Evolutionary conservation across 2,113 vertebrate species (phyloP).

Genomic region (Canis aureus): DNA sequence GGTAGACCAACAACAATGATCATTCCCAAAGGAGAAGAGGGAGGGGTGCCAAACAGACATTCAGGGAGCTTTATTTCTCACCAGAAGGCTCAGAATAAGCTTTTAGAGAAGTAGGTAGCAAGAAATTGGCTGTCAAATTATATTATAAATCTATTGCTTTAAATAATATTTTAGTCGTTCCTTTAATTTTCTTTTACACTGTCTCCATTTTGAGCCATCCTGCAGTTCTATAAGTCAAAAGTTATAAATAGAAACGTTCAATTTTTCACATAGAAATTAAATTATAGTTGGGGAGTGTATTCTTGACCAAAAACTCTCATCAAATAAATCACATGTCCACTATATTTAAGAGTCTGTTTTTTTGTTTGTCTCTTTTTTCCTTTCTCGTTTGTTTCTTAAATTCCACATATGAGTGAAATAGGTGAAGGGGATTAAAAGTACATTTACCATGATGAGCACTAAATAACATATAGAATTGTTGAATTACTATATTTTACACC

Average conservation of each 20-base stretch:
- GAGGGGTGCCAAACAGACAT: neutral
- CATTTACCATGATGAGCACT: neutral
- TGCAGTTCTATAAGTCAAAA: neutral
- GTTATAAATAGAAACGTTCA: neutral
- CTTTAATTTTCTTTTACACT: neutral
- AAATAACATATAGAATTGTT: neutral
- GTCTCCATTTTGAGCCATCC: neutral
- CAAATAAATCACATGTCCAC: neutral
- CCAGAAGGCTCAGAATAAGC: neutral
- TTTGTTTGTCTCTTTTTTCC: neutral
- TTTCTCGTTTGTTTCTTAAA: neutral
- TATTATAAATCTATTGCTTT: neutral
- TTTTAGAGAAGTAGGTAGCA: neutral
- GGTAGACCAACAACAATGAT: neutral
- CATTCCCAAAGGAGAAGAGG: neutral
- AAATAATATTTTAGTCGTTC: neutral
- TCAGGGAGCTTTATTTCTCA: neutral
- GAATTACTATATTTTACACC: neutral
- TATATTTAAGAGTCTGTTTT: neutral
- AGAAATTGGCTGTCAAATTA: neutral
- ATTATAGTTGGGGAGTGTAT: neutral
- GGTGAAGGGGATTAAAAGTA: neutral
- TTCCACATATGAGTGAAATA: neutral
- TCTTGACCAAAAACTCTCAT: neutral
- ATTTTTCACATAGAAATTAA: neutral